phyloP scores from a whole-genome alignment of 2,888 invertebrate genomes.

The Drosophila stalkeri region DNA sequence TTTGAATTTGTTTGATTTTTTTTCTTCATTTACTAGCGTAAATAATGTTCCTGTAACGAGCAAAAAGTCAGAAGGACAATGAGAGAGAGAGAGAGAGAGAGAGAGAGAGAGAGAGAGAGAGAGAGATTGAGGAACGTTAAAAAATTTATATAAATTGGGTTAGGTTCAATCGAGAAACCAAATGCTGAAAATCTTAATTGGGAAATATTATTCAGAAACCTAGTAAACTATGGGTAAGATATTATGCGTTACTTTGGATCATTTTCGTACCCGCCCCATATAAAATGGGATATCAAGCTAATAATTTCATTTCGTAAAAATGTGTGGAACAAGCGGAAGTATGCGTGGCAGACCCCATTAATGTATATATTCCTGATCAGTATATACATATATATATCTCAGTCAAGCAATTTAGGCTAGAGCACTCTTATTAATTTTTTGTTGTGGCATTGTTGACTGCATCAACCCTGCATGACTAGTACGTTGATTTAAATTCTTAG shows the following conservation, averaged over 20 bases:
- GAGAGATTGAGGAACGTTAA: background rate
- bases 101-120: background rate
- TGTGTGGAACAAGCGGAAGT: background rate
- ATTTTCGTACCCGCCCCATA: background rate
- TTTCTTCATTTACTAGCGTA: background rate
- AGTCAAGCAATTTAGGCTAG: no score
- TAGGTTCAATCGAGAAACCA: slow-evolving; percentile 13
- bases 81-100: no score
- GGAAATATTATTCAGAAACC: slow-evolving; percentile 1
- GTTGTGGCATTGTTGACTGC: slow-evolving; percentile 50
- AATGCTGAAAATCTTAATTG: slow-evolving; percentile 10
- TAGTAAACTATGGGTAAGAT: background rate
- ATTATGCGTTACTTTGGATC: background rate
- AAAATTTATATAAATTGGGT: slow-evolving; percentile 12
- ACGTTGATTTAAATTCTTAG: slow-evolving; percentile 19
- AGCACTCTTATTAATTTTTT: no score
- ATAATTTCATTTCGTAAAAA: background rate
- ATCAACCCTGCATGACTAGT: slow-evolving; percentile 9
- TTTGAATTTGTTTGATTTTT: slow-evolving; percentile 16
- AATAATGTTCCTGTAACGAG: background rate
- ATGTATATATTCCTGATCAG: no score
- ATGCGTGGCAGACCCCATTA: no score
- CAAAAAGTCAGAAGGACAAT: no score
- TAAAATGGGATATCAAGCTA: background rate
- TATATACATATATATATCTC: no score